A percentile compares a stretch with the other conserved stretches of the same genome.
Evolutionary conservation across 64 coral and sea anemone species (phyloP).

Genomic region (Porites lutea): DNA sequence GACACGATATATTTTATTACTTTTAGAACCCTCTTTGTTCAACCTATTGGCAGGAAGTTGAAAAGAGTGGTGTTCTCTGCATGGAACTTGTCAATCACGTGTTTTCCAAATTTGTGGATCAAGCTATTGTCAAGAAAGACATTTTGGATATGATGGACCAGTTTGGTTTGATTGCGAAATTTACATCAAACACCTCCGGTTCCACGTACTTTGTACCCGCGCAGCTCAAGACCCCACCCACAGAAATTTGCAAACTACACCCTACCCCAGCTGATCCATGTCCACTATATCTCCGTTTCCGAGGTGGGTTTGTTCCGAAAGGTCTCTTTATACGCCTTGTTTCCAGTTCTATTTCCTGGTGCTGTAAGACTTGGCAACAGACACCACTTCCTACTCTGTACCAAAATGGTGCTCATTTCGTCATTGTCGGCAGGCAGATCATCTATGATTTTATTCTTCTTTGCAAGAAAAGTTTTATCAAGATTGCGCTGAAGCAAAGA

Average conservation of each 20-base stretch:
- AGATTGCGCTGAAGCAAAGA: background rate
- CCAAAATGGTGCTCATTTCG: background rate
- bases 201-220: no score
- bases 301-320: no score
- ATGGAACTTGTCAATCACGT: conserved; percentile 48
- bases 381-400: background rate
- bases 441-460: background rate
- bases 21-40: conserved; percentile 31
- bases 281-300: no score
- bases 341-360: background rate
- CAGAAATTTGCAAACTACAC: no score
- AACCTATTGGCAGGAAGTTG: conserved; percentile 52
- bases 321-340: no score
- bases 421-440: background rate
- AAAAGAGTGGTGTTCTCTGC: conserved; percentile 41
- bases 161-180: conserved; percentile 62
- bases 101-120: conserved; percentile 28
- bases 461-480: background rate
- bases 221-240: no score
- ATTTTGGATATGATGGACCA: conserved; percentile 70
- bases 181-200: background rate
- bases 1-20: background rate
- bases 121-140: conserved; percentile 51
- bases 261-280: no score
- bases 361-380: background rate